Evolutionary conservation across 2,797 vertebrate genomes (phyloP).

Genomic region (Enteromius paludinosus): DNA sequence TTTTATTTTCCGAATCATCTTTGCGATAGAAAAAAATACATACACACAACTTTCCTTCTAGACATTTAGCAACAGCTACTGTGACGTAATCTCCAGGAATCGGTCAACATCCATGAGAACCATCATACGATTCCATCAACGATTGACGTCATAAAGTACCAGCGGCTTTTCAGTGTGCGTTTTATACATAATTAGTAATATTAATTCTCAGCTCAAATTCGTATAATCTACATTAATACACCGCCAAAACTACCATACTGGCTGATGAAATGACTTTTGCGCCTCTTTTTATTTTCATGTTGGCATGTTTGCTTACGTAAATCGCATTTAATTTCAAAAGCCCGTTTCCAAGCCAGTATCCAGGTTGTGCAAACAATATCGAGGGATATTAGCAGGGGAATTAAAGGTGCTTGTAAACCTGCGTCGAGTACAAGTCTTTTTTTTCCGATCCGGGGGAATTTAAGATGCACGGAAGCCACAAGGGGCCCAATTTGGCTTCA

Average conservation of each 20-base stretch:
- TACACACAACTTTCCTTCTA: conserved; percentile 28
- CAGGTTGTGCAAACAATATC: conserved; percentile 48
- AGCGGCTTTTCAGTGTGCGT: not conserved
- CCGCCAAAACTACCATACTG: conserved; percentile 7
- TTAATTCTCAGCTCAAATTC: not conserved
- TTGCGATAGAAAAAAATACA: conserved; percentile 52
- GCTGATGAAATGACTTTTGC: conserved; percentile 17
- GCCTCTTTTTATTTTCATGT: not conserved
- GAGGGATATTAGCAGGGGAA: conserved; percentile 20
- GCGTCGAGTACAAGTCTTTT: conserved; percentile 32
- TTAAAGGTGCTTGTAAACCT: conserved; percentile 20
- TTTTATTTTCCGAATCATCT: conserved; percentile 58
- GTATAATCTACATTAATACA: conserved; percentile 23
- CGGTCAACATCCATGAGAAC: conserved; percentile 54
- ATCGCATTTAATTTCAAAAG: conserved; percentile 28
- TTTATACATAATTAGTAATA: conserved; percentile 3
- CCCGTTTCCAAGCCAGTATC: conserved; percentile 25
- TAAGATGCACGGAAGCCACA: conserved; percentile 33
- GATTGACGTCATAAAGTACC: conserved; percentile 33
- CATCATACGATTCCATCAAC: conserved; percentile 66
- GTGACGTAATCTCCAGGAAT: conserved; percentile 62
- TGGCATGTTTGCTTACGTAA: conserved; percentile 24
- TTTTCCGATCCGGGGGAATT: conserved; percentile 17
- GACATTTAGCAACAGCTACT: conserved; percentile 4
- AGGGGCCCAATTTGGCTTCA: conserved; percentile 21